These are phyloP conservation scores for Gasteruption jaculator DNA, from an alignment of 2,888 invertebrate species.

Conservation along the genomic window DNA sequence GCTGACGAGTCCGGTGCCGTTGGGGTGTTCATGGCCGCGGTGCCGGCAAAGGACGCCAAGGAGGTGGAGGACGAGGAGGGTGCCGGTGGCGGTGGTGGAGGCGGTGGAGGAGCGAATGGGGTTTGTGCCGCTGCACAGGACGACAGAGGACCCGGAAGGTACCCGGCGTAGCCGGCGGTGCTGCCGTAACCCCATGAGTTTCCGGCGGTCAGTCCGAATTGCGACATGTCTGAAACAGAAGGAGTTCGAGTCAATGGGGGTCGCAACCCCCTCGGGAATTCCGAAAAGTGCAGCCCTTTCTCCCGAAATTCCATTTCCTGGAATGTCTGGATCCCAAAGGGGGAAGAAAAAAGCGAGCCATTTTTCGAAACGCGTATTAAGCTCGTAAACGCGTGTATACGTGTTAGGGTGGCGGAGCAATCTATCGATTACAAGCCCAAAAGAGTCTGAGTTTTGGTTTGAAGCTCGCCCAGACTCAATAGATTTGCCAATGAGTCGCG, in stretches of 20 bases:
- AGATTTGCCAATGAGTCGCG: conserved; percentile 38
- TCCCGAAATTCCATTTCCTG: too few species aligned
- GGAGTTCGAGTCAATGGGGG: too few species aligned
- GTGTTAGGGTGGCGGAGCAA: too few species aligned
- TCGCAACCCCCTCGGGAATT: too few species aligned
- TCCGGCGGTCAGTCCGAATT: conserved; percentile 77
- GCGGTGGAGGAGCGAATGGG: conserved; percentile 46
- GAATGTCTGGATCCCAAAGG: too few species aligned
- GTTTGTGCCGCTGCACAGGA: conserved; percentile 67
- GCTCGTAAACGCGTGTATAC: too few species aligned
- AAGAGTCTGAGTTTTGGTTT: too few species aligned
- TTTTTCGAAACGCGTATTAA: too few species aligned
- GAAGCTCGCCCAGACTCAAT: too few species aligned
- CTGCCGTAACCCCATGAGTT: conserved; percentile 88
- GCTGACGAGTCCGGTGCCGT: conserved; percentile 47
- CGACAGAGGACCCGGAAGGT: conserved; percentile 67
- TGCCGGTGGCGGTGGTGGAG: conserved; percentile 36
- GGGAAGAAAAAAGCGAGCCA: too few species aligned
- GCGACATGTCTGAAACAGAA: conserved; percentile 70
- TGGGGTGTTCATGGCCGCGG: conserved; percentile 42
- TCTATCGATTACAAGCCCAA: too few species aligned
- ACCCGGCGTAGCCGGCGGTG: conserved; percentile 82
- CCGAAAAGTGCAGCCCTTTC: too few species aligned
- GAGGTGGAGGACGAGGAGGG: conserved; percentile 37
- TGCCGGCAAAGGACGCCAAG: conserved; percentile 42